Base-by-base conservation (phyloP, 1,140 invertebrate species). In the Drosophila equinoxialis region DNA sequence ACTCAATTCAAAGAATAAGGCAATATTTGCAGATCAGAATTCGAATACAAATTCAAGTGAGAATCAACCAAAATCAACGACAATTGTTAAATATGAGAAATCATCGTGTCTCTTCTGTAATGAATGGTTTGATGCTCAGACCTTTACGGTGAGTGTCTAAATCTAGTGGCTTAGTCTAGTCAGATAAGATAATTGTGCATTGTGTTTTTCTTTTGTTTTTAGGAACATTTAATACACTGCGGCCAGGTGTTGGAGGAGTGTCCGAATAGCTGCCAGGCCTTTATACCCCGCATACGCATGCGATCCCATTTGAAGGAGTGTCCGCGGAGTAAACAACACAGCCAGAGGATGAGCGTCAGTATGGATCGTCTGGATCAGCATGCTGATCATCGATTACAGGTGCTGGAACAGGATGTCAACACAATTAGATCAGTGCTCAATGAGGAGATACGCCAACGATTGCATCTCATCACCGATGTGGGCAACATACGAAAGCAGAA, bases 221-320 rank as follows among this genome's bases (percentile, higher is more conserved):
- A 95, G 93, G 94, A 94, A 59, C 95, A 96, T 61, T 77, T 95
- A 39, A 94, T 94, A 45, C 93, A 94, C 64, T 96, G 95, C 69
- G 94, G 94, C 7, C 94, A 94, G 57, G 95, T 96, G 2, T 73
- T 96, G 51, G 94, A 95, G 78, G 94, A 95, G 82, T 96, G 95
- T 66, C 93, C 94, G 0, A 92, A 94, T 68, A 93, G 94, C 45
- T 96, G 95, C 67, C 94, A 94, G 0, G 94, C 93, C n/a, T 96
- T 95, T 90, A 92, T 96, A 13, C 94, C 94, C 42, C 92, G 95
- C 54, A 94, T 93, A 57, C 93, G 93, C 26, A 93, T 94, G 79
- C 92, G 93, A 2, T 92, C 93, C 1, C 95, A 96, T 68, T 83
- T 93, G 26, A 93, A 92, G 63, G 93, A 94, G 26, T 95, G 95